Base-by-base conservation (phyloP, 2,888 invertebrate genomes). In the Limnephilus lunatus region DNA sequence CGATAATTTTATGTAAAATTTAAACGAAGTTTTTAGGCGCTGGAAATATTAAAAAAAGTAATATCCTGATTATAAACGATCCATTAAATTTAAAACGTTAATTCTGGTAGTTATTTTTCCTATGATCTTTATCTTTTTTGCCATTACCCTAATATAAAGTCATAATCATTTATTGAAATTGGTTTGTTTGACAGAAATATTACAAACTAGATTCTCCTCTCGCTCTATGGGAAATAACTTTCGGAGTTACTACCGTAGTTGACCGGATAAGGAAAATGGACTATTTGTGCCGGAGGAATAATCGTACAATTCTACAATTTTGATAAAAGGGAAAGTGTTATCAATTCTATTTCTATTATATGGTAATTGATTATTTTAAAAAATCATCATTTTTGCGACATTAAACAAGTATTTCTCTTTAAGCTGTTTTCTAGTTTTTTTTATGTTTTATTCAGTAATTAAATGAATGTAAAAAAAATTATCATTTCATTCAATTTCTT, bases 111-210 rank as follows among this genome's bases (percentile, higher is more conserved):
- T 68, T 68, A 68, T n/a, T 25, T 25, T 68, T 25, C 68, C 68
- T 68, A n/a, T n/a, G 68, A 68, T 68, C 68, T n/a, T 68, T 68
- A 68, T 68, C 68, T 7, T 68, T 68, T 68, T 68, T 68, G 68
- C 68, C 68, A 68, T 68, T 25, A 68, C 68, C 25, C 68, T 68
- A 68, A 68, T 68, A 68, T 68, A 68, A 68, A 68, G 68, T 68
- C 44, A 25, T 44, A 35, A 86, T 86, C 86, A 44, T 39, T 86
- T 86, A 30, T 30, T 25, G n/a, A 44, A 86, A 86, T 86, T 44
- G 86, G 39, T 86, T 86, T 86, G 44, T 86, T 86, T 44, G 86
- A 48, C 86, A 86, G 44, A 85, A 85, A 85, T 85, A 39, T 85
- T 85, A 35, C 32, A 85, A 85, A 25, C 39, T 25, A 44, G 39